Base-by-base conservation (phyloP, 2,888 invertebrate species). In the Pandemis heparana region DNA sequence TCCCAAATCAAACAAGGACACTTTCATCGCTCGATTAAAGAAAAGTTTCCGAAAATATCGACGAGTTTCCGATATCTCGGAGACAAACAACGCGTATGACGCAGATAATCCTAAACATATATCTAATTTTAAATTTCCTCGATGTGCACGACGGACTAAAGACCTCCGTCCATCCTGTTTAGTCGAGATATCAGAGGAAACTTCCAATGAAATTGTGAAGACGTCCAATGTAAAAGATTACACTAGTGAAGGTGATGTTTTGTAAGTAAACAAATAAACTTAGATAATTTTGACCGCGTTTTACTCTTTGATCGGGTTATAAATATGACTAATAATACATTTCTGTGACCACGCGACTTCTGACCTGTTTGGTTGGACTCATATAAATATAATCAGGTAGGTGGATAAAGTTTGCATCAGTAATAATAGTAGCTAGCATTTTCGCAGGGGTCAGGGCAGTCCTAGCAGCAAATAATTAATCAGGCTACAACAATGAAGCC, bases 81-180 rank as follows among this genome's bases (percentile, higher is more conserved):
- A 82, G 23, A 74, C 79, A 9, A 81, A 76, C 53, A 63, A 32
- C 65, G 69, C 74, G 9, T 81, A 83, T n/a, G 84, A 85, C 46
- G 62, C 75, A 51, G 65, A 70, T 18, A 63, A 56, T 56, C 60
- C 78, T 8, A 85, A 82, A 79, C 75, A 76, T 56, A 87, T 84
- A 79, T 91, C 91, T 61, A 85, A 85, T 81, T 89, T 88, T 76
- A 90, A 90, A 81, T 90, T 91, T 76, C 89, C 89, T 63, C 82
- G 85, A 70, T 87, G 86, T 77, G 82, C 87, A 75, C 82, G 86
- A 51, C 73, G 82, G 67, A 80, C 77, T 38, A 81, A 80, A 73
- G 71, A 75, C 10, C 77, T 76, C 48, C 82, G 79, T 71, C 81
- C 85, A 43, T 81, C 87, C 38, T 77, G 80, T 76, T 82, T 91